These are phyloP conservation scores for Pristionchus pacificus DNA, from an alignment of 1,140 invertebrate genomes.

Conservation along the genomic window DNA sequence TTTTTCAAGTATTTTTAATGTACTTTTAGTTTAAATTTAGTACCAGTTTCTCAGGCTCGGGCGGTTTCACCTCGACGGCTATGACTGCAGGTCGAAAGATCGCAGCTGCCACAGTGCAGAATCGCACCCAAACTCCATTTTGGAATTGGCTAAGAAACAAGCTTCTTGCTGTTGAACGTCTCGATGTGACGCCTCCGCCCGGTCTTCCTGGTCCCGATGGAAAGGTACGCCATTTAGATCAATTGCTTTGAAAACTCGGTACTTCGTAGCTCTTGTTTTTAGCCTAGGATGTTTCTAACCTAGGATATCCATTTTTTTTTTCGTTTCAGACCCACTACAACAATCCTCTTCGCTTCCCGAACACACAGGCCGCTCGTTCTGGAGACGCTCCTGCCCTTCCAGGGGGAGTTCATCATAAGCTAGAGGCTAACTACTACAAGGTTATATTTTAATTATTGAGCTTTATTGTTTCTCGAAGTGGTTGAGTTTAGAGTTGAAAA, in stretches of 20 bases:
- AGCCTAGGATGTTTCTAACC: no score
- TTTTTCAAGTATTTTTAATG: no score
- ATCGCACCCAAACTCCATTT: constrained; percentile 37
- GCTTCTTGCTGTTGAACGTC: constrained; percentile 31
- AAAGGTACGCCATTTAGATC: constrained; percentile 23
- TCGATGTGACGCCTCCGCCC: constrained; percentile 27
- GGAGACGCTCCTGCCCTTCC: constrained; percentile 33
- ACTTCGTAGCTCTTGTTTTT: no score
- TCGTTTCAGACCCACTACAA: constrained; percentile 22
- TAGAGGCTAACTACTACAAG: constrained; percentile 35
- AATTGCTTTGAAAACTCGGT: background rate
- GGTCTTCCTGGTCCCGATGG: constrained; percentile 33
- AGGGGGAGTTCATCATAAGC: constrained; percentile 40
- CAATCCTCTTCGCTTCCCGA: constrained; percentile 38
- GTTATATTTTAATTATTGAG: constrained; percentile 1
- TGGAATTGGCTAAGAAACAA: constrained; percentile 37
- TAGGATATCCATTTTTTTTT: background rate
- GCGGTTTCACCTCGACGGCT: background rate
- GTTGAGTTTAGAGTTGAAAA: no score
- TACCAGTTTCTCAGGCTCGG: no score
- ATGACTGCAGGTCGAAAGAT: constrained; percentile 34
- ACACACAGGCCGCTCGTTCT: constrained; percentile 33
- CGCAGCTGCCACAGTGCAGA: constrained; percentile 34
- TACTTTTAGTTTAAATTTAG: no score
- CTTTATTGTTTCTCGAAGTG: background rate